These are phyloP conservation scores for Serilophus lunatus DNA, from an alignment of 2,113 vertebrate species.

Conservation along the genomic window DNA sequence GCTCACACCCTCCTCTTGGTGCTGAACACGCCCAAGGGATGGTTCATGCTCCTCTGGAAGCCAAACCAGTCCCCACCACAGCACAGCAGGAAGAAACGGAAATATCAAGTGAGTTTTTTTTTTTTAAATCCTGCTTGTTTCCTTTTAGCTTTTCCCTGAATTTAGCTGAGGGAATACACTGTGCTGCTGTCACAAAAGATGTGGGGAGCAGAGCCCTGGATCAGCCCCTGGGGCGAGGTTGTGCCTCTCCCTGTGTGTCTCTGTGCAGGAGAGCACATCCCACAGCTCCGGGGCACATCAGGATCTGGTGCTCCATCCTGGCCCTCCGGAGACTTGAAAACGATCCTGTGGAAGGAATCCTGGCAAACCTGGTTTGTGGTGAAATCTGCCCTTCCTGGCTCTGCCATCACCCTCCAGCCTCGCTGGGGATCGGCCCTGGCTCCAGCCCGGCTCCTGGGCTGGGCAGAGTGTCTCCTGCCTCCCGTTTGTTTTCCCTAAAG, in stretches of 20 bases:
- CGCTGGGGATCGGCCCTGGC: accelerated
- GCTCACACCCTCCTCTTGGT: accelerated
- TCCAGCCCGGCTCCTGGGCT: not conserved
- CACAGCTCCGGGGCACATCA: accelerated
- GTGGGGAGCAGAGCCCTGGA: not conserved
- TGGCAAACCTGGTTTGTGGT: not conserved
- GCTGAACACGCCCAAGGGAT: not conserved
- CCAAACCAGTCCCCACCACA: not conserved
- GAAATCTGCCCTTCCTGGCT: not conserved
- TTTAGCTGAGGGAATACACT: not conserved
- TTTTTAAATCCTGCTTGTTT: not conserved
- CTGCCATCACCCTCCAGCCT: not conserved
- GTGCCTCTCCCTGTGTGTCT: not conserved
- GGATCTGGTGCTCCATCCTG: not conserved
- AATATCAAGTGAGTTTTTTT: not conserved
- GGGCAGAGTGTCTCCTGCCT: not conserved
- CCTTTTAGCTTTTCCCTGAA: not conserved
- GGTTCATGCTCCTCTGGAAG: not conserved
- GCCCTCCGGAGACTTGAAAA: not conserved
- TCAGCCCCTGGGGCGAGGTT: accelerated
- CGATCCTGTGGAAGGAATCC: not conserved
- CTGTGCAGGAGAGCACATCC: not conserved
- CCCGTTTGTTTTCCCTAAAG: not conserved
- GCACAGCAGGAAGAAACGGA: not conserved
- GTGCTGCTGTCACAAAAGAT: not conserved